A percentile compares a stretch with the other conserved stretches of the same genome.
phyloP scores from a whole-genome alignment of 1,140 invertebrate genomes.

The Samia ricini region DNA sequence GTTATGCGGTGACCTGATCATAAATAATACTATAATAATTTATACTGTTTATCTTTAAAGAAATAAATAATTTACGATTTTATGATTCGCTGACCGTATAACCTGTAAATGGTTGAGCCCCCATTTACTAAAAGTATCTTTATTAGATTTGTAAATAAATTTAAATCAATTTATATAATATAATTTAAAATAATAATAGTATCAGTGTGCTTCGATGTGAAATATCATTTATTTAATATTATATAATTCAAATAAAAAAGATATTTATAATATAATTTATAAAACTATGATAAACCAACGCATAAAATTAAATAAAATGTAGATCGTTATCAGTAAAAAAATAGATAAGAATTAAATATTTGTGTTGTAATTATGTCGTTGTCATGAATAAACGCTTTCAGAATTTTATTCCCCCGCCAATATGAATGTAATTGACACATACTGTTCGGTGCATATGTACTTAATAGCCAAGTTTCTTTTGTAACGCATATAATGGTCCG shows the following conservation, averaged over 20 bases:
- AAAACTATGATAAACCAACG: no score
- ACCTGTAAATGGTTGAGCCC: constrained; percentile 62
- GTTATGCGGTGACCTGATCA: neutral
- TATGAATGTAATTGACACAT: neutral
- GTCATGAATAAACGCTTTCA: neutral
- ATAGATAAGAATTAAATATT: neutral
- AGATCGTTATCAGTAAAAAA: neutral
- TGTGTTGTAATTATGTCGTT: neutral
- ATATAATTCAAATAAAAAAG: neutral
- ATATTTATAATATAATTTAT: neutral
- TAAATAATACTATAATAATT: constrained; percentile 4
- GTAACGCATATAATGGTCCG: neutral
- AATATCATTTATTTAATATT: neutral
- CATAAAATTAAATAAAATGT: neutral
- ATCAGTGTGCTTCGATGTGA: neutral
- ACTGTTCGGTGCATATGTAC: neutral
- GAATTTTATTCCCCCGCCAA: neutral
- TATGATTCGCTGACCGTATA: constrained; percentile 39
- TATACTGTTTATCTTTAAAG: neutral
- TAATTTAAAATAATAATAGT: neutral
- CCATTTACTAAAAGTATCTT: constrained; percentile 60
- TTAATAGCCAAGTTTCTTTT: neutral
- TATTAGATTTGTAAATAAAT: constrained; percentile 20
- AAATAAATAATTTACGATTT: constrained; percentile 10
- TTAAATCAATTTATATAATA: neutral